phyloP scores from a whole-genome alignment of 2,113 vertebrate species.

The Prunella himalayana region DNA sequence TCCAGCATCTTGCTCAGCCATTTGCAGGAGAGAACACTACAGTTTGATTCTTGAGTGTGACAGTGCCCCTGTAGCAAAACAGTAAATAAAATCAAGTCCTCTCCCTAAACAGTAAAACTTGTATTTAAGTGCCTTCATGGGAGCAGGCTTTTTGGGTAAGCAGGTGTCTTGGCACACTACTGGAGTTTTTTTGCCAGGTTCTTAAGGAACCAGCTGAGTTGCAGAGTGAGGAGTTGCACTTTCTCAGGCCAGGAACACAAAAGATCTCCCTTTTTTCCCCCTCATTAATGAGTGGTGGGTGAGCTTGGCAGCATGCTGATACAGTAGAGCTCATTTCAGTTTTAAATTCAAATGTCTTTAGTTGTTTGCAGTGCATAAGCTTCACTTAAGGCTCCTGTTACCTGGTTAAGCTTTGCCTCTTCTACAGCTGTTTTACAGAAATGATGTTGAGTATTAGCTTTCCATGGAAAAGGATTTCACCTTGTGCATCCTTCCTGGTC shows the following conservation, averaged over 20 bases:
- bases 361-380: neutral
- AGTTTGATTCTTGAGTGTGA: neutral
- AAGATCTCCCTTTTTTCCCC: neutral
- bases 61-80: neutral
- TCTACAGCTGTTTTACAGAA: neutral
- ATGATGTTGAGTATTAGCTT: neutral
- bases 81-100: neutral
- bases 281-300: neutral
- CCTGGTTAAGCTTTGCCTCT: neutral
- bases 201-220: neutral
- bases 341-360: neutral
- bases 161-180: neutral
- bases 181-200: neutral
- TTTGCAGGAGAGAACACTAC: neutral
- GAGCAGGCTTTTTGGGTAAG: neutral
- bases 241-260: neutral
- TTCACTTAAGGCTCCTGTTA: neutral
- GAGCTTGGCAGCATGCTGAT: neutral
- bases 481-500: neutral
- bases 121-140: neutral
- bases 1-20: slow-evolving; percentile 41
- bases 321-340: neutral
- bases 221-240: neutral
- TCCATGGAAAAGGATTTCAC: neutral
- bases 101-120: neutral